phyloP scores from a whole-genome alignment of 2,797 vertebrate species.

The Myotis vivesi region DNA sequence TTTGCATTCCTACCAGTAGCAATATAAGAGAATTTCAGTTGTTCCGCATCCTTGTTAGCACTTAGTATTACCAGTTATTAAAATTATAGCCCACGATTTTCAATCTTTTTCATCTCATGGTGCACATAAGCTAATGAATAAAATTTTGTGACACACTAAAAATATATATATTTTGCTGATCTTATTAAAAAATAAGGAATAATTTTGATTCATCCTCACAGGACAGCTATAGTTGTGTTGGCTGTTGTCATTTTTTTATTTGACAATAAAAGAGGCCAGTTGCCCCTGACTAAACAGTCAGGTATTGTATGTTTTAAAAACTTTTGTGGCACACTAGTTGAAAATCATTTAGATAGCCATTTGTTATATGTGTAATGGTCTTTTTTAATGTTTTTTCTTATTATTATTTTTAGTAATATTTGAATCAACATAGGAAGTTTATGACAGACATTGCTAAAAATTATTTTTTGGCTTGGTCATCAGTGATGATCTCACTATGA shows the following conservation, averaged over 20 bases:
- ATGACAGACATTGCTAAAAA: not conserved
- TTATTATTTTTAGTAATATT: constrained; percentile 27
- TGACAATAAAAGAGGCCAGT: not conserved
- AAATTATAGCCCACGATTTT: not conserved
- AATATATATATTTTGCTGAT: not conserved
- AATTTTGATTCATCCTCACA: not conserved
- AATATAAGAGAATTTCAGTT: not conserved
- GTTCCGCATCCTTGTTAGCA: not conserved
- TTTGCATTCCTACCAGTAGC: not conserved
- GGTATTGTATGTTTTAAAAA: not conserved
- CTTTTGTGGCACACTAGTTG: not conserved
- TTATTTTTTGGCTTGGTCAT: not conserved
- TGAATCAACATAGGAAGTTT: not conserved
- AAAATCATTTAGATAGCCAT: not conserved
- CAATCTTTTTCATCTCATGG: not conserved
- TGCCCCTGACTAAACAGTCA: not conserved
- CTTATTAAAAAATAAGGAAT: not conserved
- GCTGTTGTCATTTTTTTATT: not conserved
- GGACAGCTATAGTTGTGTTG: not conserved
- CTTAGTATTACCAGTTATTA: constrained; percentile 19
- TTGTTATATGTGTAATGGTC: not conserved
- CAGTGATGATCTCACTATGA: not conserved
- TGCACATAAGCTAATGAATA: not conserved
- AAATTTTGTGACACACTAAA: not conserved
- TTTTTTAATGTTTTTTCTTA: constrained; percentile 17